Base-by-base conservation (phyloP, 2,797 vertebrate genomes). In the Diplodus sargus region DNA sequence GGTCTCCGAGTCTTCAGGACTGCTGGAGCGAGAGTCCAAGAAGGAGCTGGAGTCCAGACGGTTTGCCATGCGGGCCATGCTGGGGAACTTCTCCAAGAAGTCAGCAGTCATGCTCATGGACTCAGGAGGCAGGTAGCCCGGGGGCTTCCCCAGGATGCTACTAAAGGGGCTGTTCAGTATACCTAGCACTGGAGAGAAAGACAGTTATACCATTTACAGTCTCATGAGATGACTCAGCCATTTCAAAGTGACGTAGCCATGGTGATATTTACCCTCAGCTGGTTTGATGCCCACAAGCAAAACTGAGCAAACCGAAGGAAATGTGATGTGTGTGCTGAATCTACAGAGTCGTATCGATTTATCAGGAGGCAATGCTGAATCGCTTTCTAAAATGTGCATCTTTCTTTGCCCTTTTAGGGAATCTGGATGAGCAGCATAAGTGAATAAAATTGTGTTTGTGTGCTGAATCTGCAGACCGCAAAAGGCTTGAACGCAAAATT, bases 1-100 rank as follows among this genome's bases (percentile, higher is more conserved):
- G 83, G 97, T 99, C 88, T 99, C 98, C 0, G 98, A 99, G 92
- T 99, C 98, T 0, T 97, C 97, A 15, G 98, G 98, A 82, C 98
- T 99, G 94, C 97, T 99, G 82, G 98, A 99, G 52, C 97, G 97
- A 0, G 98, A 99, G 86, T 98, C 97, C 92, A 99, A 81, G 70
- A 98, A 95, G 60, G 97, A 97, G 48, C 96, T 95, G 0, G 96
- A 97, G 66, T 98, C 97, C 92, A 97, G 89, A 28, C 97, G 95
- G 34, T 95, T 93, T 18, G 89, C 95, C 91, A 98, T 95, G 68
- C 97, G 95, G 0, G 96, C 89, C 3, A 97, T 95, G 0, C 95
- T 91, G 9, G 97, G 95, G 84, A 98, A 97, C 91, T 97, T 98
- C 69, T 98, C 97, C 81, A 96, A 88, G 88, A 98, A 95, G 87